These are phyloP conservation scores for Idaea aversata DNA, from an alignment of 2,888 invertebrate genomes.

Conservation along the genomic window DNA sequence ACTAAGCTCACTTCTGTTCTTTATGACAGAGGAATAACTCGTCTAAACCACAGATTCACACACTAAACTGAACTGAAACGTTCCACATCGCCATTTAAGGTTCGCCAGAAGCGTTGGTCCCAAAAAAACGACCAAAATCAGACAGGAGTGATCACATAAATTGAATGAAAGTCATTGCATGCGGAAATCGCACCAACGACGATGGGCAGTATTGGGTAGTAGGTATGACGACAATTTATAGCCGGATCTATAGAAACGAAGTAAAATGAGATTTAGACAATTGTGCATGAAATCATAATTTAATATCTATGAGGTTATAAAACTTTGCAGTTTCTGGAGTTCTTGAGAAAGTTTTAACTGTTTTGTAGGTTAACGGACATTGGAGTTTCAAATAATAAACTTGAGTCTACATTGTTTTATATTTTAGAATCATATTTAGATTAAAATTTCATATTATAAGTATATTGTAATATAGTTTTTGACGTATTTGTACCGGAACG, in stretches of 20 bases:
- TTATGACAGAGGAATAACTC: too few species aligned
- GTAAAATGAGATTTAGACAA: constrained; percentile 16
- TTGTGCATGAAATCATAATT: background rate
- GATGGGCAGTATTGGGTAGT: constrained; percentile 2
- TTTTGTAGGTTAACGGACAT: too few species aligned
- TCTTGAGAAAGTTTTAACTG: too few species aligned
- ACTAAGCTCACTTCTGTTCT: too few species aligned
- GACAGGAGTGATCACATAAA: constrained; percentile 22
- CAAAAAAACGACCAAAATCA: constrained; percentile 15
- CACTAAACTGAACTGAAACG: background rate
- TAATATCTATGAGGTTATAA: background rate
- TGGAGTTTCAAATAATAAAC: too few species aligned
- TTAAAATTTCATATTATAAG: too few species aligned
- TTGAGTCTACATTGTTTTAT: too few species aligned
- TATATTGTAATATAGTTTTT: too few species aligned
- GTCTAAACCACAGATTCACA: too few species aligned
- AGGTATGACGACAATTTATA: constrained; percentile 23
- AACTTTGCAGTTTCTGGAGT: background rate
- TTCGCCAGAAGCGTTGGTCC: constrained; percentile 5
- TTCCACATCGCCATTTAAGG: background rate
- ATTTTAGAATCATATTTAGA: too few species aligned
- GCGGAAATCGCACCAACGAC: constrained; percentile 14
- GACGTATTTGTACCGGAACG: too few species aligned
- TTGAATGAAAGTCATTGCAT: constrained; percentile 24
- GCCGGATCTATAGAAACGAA: constrained; percentile 18